phyloP scores from a whole-genome alignment of 2,797 vertebrate species.

The Sebastes goodei region DNA sequence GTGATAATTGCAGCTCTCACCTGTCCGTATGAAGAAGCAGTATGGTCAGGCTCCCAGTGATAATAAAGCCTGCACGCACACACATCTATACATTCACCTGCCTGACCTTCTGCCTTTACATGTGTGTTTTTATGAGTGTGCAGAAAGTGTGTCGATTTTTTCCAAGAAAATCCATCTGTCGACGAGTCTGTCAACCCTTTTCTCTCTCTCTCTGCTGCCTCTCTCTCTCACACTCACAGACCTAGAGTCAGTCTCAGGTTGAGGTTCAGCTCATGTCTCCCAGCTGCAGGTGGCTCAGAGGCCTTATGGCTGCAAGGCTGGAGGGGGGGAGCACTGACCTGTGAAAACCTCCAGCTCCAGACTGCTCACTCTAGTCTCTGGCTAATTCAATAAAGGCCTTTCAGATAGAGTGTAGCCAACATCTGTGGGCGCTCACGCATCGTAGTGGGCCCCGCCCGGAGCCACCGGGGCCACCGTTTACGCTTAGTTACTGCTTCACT shows the following conservation, averaged over 20 bases:
- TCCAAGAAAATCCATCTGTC: slow-evolving; percentile 51
- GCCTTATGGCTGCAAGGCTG: slow-evolving; percentile 58
- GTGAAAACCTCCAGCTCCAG: slow-evolving; percentile 61
- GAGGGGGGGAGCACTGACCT: slow-evolving; percentile 60
- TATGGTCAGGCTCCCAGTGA: not conserved
- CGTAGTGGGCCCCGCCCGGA: slow-evolving; percentile 7
- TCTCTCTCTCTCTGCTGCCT: not conserved
- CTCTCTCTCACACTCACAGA: slow-evolving; percentile 10
- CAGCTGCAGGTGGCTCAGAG: slow-evolving; percentile 63
- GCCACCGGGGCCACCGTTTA: slow-evolving; percentile 22
- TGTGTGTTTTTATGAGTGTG: not conserved
- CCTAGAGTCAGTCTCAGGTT: slow-evolving; percentile 6
- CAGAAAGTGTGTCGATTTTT: not conserved
- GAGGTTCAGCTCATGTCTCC: slow-evolving; percentile 28
- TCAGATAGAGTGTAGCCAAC: slow-evolving; percentile 49
- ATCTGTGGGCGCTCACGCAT: slow-evolving; percentile 56
- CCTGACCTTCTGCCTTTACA: slow-evolving; percentile 16
- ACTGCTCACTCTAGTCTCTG: slow-evolving; percentile 42
- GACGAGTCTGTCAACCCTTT: slow-evolving; percentile 1
- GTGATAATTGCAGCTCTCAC: slow-evolving; percentile 27
- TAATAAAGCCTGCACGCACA: not conserved
- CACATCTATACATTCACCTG: slow-evolving; percentile 2
- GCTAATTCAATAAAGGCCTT: slow-evolving; percentile 67
- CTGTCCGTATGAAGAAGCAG: slow-evolving; percentile 17
- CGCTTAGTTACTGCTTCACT: slow-evolving; percentile 28